Evolutionary conservation across 2,113 vertebrate species (phyloP), one percentile per base, ranked within the genome.

Genomic region (Todiramphus saurophagus): DNA sequence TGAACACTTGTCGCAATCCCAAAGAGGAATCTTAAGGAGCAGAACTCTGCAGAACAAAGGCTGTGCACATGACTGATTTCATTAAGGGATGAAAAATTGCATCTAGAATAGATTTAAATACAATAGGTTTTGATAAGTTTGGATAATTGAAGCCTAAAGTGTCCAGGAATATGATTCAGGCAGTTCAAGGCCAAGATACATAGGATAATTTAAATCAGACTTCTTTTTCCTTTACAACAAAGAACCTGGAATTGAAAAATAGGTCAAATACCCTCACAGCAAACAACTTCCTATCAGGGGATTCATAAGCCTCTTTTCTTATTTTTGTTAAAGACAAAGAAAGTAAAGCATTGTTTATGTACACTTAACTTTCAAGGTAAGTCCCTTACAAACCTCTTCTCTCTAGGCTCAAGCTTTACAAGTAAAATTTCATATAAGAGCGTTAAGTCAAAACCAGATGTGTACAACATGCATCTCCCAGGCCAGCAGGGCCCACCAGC

Each of bases 31-130:
- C 64, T 31, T 33, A 68, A 84, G 75, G n/a, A 92, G 60, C 21
- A 83, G 33, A 81, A 59, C 33, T 63, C 68, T 3, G 3, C 31
- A 80, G 73, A 93, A 89, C 60, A 94, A 89, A 87, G 39, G 44
- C 69, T 94, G 69, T 72, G 70, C 83, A 87, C 64, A 86, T 84
- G 83, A 84, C 74, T 93, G 93, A 93, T 72, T 87, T 70, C 60
- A 94, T 91, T 91, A 94, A 81, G 20, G 89, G 91, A 96, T 92
- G 87, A 94, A 84, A 95, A 93, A 94, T 12, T 68, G 33, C 48
- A 60, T 87, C 95, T 94, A 79, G 51, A 87, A 64, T 51, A 33
- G 58, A 92, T 94, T 94, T 89, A 81, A 60, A 84, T 91, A 83
- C 53, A 91, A 73, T 5, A 89, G 43, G 48, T 64, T 64, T 72